Evolutionary conservation across 2,888 invertebrate genomes (phyloP), one percentile per base, ranked within the genome.

Genomic region (Trachelus tabidus): DNA sequence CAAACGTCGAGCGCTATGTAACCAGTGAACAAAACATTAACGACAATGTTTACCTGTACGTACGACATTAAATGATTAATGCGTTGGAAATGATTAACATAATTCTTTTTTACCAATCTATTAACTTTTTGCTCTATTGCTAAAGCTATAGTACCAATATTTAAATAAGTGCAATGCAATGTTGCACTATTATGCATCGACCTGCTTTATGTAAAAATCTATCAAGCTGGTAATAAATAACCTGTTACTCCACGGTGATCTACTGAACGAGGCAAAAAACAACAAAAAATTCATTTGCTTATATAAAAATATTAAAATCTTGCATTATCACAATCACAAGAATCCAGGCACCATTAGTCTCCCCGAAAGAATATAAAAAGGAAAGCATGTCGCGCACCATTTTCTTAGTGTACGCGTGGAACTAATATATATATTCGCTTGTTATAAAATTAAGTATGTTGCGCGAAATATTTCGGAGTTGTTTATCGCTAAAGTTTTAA

Each of bases 291-390:
- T 69, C 37, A 31, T 69, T 12, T 56, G 9, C 9, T 56, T 30
- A 73, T 76, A 77, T 79, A 76, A 75, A 78, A 73, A 68, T 69
- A 77, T 73, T 30, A 78, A 76, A 76, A 77, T 69, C 76, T 73
- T 73, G 75, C 73, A 78, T 79, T 77, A 80, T 83, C 82, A 81
- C 82, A 81, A 76, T 79, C 76, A 79, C 34, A 82, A 81, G 56
- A 80, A 84, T 85, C 84, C 84, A 85, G 85, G 86, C 87, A 88
- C 87, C 86, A 83, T 85, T 80, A 82, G 83, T 85, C n/a, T 81
- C 85, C 76, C 6, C 56, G 23, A 56, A 56, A 23, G 73, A 80
- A 76, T 76, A 33, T 15, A 56, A 56, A 23, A 75, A 77, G 30
- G 68, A 79, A 69, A 77, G 78, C 78, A 78, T 76, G 77, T 34